Evolutionary conservation across 1,140 invertebrate species (phyloP).

Genomic region (Brachionus calyciflorus): DNA sequence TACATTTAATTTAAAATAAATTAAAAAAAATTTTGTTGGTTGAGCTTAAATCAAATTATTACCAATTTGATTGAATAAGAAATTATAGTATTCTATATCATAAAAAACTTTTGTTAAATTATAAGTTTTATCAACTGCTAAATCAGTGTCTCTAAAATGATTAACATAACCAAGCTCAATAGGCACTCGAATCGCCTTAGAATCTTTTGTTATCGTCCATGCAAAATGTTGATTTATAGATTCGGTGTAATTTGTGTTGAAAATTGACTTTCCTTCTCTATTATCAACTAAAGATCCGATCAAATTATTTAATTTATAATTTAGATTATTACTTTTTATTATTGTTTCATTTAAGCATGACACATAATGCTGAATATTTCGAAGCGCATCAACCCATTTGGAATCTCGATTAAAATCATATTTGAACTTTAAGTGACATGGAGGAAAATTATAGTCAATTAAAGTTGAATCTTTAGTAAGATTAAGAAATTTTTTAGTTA

Average conservation of each 20-base stretch:
- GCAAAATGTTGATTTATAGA: slow-evolving; percentile 10
- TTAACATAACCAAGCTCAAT: not conserved
- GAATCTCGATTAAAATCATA: not conserved
- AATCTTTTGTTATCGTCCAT: not conserved
- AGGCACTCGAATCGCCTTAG: not conserved
- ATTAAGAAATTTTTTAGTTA: not conserved
- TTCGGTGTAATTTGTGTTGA: not conserved
- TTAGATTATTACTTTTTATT: not conserved
- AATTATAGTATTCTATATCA: not conserved
- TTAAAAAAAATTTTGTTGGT: no score
- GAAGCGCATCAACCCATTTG: not conserved
- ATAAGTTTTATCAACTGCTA: not conserved
- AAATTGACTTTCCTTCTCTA: not conserved
- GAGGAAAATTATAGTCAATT: no score
- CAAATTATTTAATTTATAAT: not conserved
- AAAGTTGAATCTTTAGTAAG: not conserved
- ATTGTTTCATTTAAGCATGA: not conserved
- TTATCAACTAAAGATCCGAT: not conserved
- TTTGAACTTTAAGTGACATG: not conserved
- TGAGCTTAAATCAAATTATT: no score
- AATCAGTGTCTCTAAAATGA: slow-evolving; percentile 4
- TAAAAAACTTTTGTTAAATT: not conserved
- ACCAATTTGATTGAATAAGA: not conserved
- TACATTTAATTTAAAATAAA: no score
- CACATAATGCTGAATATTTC: not conserved